A percentile compares a stretch with the other conserved stretches of the same genome.
Conservation (phyloP, 2,888 invertebrate species). For the Gortyna flavago region DNA sequence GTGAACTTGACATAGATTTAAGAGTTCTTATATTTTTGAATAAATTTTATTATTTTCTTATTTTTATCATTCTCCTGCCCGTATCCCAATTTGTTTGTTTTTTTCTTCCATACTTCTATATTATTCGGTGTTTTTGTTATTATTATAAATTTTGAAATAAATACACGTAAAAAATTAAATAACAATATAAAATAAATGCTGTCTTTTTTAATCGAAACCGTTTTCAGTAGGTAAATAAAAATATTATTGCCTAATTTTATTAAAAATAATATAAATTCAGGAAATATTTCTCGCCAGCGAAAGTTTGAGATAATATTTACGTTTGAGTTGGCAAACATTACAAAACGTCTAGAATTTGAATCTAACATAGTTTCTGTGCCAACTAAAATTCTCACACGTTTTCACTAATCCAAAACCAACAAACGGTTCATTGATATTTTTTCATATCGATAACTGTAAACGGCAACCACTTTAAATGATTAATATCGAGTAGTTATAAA, state of each 20-base stretch:
- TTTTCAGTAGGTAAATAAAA: background rate
- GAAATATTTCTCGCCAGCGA: background rate
- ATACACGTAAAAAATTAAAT: background rate
- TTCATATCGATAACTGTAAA: constrained; percentile 58
- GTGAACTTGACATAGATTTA: no score
- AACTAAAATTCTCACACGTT: constrained; percentile 19
- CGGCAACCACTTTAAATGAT: constrained; percentile 60
- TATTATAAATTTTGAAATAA: background rate
- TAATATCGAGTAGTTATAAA: constrained; percentile 58
- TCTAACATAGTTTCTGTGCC: constrained; percentile 8
- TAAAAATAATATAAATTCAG: background rate
- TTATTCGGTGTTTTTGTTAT: background rate
- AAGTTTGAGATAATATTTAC: constrained; percentile 19
- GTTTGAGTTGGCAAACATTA: constrained; percentile 28
- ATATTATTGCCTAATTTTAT: background rate
- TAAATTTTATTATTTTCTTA: no score
- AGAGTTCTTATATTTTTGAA: no score
- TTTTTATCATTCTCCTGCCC: no score
- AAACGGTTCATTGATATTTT: constrained; percentile 41
- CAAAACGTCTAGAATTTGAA: constrained; percentile 24
- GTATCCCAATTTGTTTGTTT: background rate
- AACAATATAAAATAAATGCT: background rate
- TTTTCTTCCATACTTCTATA: background rate
- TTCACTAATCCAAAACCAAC: constrained; percentile 30
- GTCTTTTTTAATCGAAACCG: background rate